phyloP scores from a whole-genome alignment of 2,113 vertebrate species.

The Cyrtonyx montezumae region DNA sequence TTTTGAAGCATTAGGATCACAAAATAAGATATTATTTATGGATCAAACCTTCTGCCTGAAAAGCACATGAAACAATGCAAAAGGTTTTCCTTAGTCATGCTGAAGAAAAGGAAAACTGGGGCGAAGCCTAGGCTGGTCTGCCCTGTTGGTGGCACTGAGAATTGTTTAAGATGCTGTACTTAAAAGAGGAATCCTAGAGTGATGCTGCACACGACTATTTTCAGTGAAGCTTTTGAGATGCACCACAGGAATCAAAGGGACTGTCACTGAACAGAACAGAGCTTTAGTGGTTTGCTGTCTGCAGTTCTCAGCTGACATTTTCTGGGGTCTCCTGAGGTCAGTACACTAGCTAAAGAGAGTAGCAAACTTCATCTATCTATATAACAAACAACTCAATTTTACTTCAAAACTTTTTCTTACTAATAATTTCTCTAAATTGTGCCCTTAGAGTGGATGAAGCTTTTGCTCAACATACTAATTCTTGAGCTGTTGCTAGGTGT shows the following conservation, averaged over 20 bases:
- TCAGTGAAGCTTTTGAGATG: slow-evolving; percentile 28
- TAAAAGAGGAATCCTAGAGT: slow-evolving; percentile 6
- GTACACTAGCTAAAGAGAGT: not conserved
- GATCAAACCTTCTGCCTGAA: not conserved
- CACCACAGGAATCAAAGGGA: slow-evolving; percentile 32
- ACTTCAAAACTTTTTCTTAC: not conserved
- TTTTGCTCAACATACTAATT: slow-evolving; percentile 13
- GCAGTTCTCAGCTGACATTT: slow-evolving; percentile 1
- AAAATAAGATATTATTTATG: not conserved
- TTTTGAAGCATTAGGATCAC: not conserved
- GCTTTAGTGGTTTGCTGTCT: slow-evolving; percentile 45
- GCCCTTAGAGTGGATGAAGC: not conserved
- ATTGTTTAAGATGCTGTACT: not conserved
- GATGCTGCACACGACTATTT: not conserved
- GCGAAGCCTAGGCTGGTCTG: not conserved
- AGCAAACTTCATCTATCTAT: not conserved
- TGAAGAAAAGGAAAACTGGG: not conserved
- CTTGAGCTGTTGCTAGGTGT: slow-evolving; percentile 64
- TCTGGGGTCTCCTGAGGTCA: slow-evolving; percentile 33
- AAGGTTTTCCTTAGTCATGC: not conserved
- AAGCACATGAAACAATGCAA: not conserved
- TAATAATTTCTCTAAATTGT: not conserved
- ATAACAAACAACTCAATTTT: not conserved
- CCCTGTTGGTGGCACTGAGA: not conserved
- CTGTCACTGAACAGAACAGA: slow-evolving; percentile 49